Evolutionary conservation across 2,888 invertebrate species (phyloP).

Genomic region (Seira ritae): DNA sequence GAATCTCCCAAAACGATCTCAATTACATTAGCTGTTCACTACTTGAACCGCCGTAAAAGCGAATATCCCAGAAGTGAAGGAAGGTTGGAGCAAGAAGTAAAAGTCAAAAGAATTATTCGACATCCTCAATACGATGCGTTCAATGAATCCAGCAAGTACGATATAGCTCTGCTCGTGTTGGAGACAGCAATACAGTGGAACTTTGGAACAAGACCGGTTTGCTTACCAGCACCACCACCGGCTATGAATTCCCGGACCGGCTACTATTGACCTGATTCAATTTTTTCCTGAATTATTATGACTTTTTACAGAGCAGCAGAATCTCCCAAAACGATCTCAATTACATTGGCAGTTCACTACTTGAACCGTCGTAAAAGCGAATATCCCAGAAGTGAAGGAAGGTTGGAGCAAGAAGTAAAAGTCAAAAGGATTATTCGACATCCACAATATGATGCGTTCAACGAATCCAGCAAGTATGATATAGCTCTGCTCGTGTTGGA

Average conservation of each 20-base stretch:
- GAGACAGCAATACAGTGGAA: constrained; percentile 81
- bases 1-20: constrained; percentile 48
- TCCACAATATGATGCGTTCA: constrained; percentile 37
- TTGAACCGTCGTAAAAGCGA: background rate
- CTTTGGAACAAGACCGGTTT: constrained; percentile 86
- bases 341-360: constrained; percentile 32
- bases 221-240: constrained; percentile 80
- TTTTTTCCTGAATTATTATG: background rate
- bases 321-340: constrained; percentile 50
- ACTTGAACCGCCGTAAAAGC: background rate
- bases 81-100: constrained; percentile 37
- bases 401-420: constrained; percentile 45
- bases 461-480: constrained; percentile 77
- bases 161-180: constrained; percentile 85
- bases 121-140: constrained; percentile 44
- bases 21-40: constrained; percentile 37
- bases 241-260: constrained; percentile 52
- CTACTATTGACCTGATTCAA: no score
- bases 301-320: constrained; percentile 25
- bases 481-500: constrained; percentile 85
- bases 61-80: no score
- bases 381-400: no score
- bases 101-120: constrained; percentile 28
- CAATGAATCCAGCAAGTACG: constrained; percentile 74
- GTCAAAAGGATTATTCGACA: constrained; percentile 42